Conservation (phyloP, 1,140 invertebrate genomes). For the Trachelipus rathkii region DNA sequence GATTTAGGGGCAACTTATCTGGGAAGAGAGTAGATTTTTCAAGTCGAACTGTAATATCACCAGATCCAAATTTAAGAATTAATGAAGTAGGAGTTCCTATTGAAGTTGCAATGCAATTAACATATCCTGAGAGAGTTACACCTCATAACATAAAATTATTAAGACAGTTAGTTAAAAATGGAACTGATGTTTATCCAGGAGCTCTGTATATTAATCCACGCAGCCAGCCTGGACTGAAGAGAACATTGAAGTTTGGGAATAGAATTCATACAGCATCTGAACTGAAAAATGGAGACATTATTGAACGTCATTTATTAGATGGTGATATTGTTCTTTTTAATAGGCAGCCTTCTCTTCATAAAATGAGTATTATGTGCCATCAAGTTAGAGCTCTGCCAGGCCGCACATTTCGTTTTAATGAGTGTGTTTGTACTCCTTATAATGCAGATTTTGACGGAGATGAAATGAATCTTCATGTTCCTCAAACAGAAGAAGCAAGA, state of each 20-base stretch:
- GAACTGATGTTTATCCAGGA: slow-evolving; percentile 88
- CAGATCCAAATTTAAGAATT: slow-evolving; percentile 96
- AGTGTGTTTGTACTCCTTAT: slow-evolving; percentile 97
- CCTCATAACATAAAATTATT: slow-evolving; percentile 81
- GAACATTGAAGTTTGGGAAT: slow-evolving; percentile 86
- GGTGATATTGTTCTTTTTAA: slow-evolving; percentile 97
- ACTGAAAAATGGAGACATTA: slow-evolving; percentile 56
- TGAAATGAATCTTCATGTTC: slow-evolving; percentile 99
- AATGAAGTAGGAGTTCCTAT: slow-evolving; percentile 96
- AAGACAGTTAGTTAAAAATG: slow-evolving; percentile 81
- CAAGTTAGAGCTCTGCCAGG: slow-evolving; percentile 75
- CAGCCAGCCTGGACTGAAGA: slow-evolving; percentile 64
- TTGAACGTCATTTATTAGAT: slow-evolving; percentile 75
- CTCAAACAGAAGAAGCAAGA: slow-evolving; percentile 95
- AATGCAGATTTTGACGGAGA: slow-evolving; percentile 99
- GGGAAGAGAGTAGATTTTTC: slow-evolving; percentile 99
- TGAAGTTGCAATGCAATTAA: slow-evolving; percentile 92
- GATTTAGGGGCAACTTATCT: slow-evolving; percentile 97
- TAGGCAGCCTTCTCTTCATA: slow-evolving; percentile 95
- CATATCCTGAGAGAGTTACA: slow-evolving; percentile 91
- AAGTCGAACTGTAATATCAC: slow-evolving; percentile 95
- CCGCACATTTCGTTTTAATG: slow-evolving; percentile 92
- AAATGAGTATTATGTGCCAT: slow-evolving; percentile 97
- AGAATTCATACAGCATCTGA: slow-evolving; percentile 80
- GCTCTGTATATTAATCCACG: slow-evolving; percentile 47